These are phyloP conservation scores for Conistra vaccinii DNA, from an alignment of 2,888 invertebrate genomes.

Conservation along the genomic window DNA sequence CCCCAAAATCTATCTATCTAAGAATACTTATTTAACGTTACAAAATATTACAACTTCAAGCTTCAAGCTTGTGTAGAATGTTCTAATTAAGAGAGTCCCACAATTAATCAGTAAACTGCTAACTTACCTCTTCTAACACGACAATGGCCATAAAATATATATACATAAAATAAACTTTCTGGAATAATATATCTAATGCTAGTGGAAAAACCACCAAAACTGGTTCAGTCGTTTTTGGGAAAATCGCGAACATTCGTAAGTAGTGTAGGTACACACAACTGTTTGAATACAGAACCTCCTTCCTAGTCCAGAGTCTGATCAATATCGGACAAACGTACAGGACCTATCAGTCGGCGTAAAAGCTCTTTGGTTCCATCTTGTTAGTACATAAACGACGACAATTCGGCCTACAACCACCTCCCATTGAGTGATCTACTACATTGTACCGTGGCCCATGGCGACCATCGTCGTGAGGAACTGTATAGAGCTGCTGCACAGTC, in stretches of 20 bases:
- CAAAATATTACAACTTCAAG: neutral
- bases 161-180: neutral
- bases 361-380: slow-evolving; percentile 5
- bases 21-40: neutral
- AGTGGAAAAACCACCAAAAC: neutral
- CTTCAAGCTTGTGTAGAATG: neutral
- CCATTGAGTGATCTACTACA: slow-evolving; percentile 42
- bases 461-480: slow-evolving; percentile 1
- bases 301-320: neutral
- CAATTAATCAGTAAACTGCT: neutral
- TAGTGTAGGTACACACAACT: too few relatives aligned
- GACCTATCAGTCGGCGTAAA: slow-evolving; percentile 1
- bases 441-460: slow-evolving; percentile 28
- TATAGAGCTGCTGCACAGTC: slow-evolving; percentile 30
- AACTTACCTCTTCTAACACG: neutral
- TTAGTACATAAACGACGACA: slow-evolving; percentile 13
- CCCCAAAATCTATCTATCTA: neutral
- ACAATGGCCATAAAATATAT: neutral
- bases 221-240: neutral
- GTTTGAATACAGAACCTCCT: too few relatives aligned
- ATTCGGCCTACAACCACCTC: slow-evolving; percentile 29
- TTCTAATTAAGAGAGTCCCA: neutral
- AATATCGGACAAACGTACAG: neutral
- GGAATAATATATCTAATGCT: neutral
- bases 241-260: too few relatives aligned